Base-by-base conservation (phyloP, 2,888 invertebrate genomes). In the Ormyrus pomaceus region DNA sequence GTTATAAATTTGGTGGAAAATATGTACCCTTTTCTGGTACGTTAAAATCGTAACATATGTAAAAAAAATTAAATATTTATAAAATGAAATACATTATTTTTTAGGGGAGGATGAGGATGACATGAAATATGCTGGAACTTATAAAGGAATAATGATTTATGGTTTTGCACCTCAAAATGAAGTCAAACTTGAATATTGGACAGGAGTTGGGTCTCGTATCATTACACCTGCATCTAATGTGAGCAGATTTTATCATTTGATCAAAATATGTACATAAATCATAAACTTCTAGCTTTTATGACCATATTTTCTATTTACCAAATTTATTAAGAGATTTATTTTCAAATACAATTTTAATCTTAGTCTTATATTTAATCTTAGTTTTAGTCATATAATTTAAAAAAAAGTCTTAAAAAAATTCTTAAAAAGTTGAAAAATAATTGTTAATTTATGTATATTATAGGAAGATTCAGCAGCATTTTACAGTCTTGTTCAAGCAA, bases 1-100 rank as follows among this genome's bases (percentile, higher is more conserved):
- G 85, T 10, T 87, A 84, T 46, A 82, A 83, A 68, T 87, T 84
- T 58, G 86, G 86, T 58, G 82, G 80, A 56, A 82, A 55, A 53
- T 83, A 84, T 68, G 77, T 86, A 78, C 80, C 84, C 51, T 64
- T 85, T 56, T 82, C 82, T 51, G 82, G 86, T 87, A 81, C 73
- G 10, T 65, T 34, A 19, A 34, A 59, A n/a, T 56, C 6, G 34
- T 34, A 34, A 4, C 34, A n/a, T 19, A 64, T 13, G 34, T 66
- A 53, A 19, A 48, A 66, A 45, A 64, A 55, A 19, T 72, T 48
- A 8, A 66, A 10, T 48, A 9, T 72, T 55, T 58, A 9, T 10
- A 56, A 50, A 50, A 73, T 58, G 48, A 53, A 66, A 46, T 56
- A 78, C 13, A 6, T 62, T 34, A 55, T 11, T 34, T 64, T 75